Evolutionary conservation across 2,888 invertebrate genomes (phyloP).

Genomic region (Lucinisca nassula): DNA sequence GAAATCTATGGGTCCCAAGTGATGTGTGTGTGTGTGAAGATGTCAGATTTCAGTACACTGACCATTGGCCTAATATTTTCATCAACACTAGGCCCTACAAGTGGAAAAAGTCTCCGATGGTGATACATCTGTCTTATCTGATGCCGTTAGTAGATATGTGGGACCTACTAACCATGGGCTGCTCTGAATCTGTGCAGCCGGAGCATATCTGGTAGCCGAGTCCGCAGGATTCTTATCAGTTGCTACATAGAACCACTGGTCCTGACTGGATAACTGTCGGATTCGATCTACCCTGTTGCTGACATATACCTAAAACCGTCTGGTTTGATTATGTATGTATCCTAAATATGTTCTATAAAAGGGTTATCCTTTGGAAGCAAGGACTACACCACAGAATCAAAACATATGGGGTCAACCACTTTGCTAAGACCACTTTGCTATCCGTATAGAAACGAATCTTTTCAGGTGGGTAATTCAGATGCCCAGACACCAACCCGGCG

Average conservation of each 20-base stretch:
- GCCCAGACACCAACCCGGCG: slow-evolving; percentile 17
- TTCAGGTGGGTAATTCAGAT: slow-evolving; percentile 12
- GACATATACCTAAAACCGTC: slow-evolving; percentile 54
- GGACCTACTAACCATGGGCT: background rate
- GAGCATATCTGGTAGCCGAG: slow-evolving; percentile 27
- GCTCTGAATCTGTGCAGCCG: background rate
- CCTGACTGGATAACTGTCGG: background rate
- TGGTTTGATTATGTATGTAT: slow-evolving; percentile 41
- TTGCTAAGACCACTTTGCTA: slow-evolving; percentile 47
- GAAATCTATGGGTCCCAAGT: background rate
- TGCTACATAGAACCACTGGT: slow-evolving; percentile 56
- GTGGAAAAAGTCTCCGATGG: background rate
- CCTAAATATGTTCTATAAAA: too few species aligned
- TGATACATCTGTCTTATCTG: background rate
- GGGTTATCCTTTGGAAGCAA: too few species aligned
- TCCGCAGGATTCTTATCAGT: slow-evolving; percentile 52
- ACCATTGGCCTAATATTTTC: background rate
- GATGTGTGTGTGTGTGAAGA: background rate
- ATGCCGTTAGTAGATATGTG: background rate
- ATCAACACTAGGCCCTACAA: background rate
- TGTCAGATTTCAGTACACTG: too few species aligned
- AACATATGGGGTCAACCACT: too few species aligned
- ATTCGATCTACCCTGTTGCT: slow-evolving; percentile 41
- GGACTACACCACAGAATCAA: too few species aligned
- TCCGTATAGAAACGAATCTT: slow-evolving; percentile 42